Evolutionary conservation across 2,888 invertebrate species (phyloP).

Genomic region (Globia sparganii): DNA sequence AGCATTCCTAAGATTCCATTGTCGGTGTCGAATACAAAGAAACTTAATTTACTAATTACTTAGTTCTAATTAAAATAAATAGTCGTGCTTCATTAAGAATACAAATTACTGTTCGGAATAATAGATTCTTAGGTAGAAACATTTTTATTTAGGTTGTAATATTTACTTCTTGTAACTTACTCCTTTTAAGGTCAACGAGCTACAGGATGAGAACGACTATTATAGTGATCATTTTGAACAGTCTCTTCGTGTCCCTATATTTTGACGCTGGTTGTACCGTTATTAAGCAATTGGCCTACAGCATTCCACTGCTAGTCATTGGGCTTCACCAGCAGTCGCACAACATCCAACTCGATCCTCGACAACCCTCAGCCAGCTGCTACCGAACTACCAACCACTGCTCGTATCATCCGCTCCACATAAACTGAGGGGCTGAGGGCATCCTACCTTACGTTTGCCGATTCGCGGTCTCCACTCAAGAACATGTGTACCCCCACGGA

Average conservation of each 20-base stretch:
- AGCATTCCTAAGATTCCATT: constrained; percentile 20
- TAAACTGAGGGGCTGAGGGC: neutral
- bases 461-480: neutral
- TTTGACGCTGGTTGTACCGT: neutral
- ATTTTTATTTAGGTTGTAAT: neutral
- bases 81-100: constrained; percentile 12
- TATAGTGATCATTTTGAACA: neutral
- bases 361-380: neutral
- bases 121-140: neutral
- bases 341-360: neutral
- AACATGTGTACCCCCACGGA: neutral
- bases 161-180: neutral
- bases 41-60: constrained; percentile 24
- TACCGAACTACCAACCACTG: neutral
- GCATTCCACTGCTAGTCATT: neutral
- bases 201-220: neutral
- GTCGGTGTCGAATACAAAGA: neutral
- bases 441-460: too few relatives aligned
- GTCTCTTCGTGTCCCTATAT: neutral
- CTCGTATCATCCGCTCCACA: neutral
- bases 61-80: constrained; percentile 12
- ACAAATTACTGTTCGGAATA: neutral
- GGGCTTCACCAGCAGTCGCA: neutral
- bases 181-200: neutral
- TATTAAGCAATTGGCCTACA: neutral